phyloP scores from a whole-genome alignment of 2,888 invertebrate genomes.

The Eumacrocentrus americanus region DNA sequence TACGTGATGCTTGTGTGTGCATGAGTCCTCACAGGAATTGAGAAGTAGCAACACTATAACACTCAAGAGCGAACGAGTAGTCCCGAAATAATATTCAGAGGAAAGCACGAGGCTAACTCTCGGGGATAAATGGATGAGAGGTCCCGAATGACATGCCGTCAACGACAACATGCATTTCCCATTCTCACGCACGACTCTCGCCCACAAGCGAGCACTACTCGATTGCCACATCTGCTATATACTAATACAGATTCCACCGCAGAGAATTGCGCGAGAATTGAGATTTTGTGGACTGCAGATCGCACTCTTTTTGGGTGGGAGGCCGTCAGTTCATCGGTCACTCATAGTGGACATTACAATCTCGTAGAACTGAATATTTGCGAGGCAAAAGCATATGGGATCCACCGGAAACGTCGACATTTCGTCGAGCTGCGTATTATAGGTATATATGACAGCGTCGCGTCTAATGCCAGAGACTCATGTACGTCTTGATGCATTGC shows the following conservation, averaged over 20 bases:
- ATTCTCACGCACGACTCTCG: slow-evolving; percentile 16
- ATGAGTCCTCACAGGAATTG: neutral
- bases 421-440: slow-evolving; percentile 23
- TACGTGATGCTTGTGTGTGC: too few relatives aligned
- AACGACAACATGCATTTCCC: slow-evolving; percentile 32
- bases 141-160: slow-evolving; percentile 29
- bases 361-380: neutral
- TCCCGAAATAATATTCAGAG: slow-evolving; percentile 9
- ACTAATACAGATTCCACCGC: neutral
- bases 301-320: neutral
- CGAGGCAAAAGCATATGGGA: neutral
- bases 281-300: neutral
- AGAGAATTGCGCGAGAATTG: neutral
- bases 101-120: slow-evolving; percentile 9
- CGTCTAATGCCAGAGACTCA: slow-evolving; percentile 46
- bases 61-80: slow-evolving; percentile 16
- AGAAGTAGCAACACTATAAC: slow-evolving; percentile 2
- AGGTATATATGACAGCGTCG: slow-evolving; percentile 2
- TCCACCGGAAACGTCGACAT: slow-evolving; percentile 29
- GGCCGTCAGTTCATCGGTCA: neutral
- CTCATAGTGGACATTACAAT: neutral
- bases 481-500: slow-evolving; percentile 55
- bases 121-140: slow-evolving; percentile 35
- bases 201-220: neutral
- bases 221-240: neutral